A percentile compares a stretch with the other conserved stretches of the same genome.
Evolutionary conservation across 2,888 invertebrate species (phyloP).

Genomic region (Bombylius discolor): DNA sequence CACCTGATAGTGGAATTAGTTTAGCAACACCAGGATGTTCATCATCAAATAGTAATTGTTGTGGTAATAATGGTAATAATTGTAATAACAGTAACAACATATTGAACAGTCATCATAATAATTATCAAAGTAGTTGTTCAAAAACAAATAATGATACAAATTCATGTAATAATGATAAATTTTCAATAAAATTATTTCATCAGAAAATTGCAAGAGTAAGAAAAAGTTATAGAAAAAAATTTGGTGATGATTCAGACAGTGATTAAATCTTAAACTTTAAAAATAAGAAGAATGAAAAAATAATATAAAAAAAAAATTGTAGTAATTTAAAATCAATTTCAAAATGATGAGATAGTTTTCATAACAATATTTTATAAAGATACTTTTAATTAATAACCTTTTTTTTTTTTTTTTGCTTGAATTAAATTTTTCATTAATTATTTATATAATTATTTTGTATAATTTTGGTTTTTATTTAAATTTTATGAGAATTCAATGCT

Average conservation of each 20-base stretch:
- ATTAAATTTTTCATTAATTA: no score
- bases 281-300: no score
- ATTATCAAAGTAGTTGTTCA: conserved; percentile 1
- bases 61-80: conserved; percentile 1
- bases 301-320: no score
- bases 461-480: no score
- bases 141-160: conserved; percentile 3
- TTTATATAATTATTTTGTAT: no score
- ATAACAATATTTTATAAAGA: no score
- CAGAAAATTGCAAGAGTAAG: conserved; percentile 49
- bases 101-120: neutral
- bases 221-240: conserved; percentile 49
- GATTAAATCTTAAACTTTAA: conserved; percentile 30
- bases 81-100: no score
- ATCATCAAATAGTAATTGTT: conserved; percentile 8
- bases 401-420: no score
- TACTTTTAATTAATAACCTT: no score
- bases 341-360: no score
- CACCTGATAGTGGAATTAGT: conserved; percentile 27
- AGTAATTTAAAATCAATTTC: no score
- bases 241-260: conserved; percentile 48
- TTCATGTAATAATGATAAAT: conserved; percentile 13
- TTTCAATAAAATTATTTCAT: conserved; percentile 21
- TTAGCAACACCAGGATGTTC: conserved; percentile 7
- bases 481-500: no score